A percentile compares a stretch with the other conserved stretches of the same genome.
Conservation (phyloP, 2,113 vertebrate species). For the Hemibagrus wyckioides region DNA sequence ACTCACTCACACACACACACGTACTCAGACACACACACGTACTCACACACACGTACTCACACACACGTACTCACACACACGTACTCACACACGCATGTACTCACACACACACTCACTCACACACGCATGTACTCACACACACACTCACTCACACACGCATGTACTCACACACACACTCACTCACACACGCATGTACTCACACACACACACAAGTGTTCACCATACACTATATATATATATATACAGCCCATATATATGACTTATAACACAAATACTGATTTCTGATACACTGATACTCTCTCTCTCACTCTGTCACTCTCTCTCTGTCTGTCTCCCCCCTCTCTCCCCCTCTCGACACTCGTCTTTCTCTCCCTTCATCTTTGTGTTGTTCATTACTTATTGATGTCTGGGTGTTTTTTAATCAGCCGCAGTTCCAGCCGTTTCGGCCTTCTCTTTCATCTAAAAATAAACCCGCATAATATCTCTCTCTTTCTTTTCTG, state of each 20-base stretch:
- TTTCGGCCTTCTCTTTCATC: constrained; percentile 48
- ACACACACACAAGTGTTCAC: neutral
- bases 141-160: no score
- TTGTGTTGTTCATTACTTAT: constrained; percentile 54
- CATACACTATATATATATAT: neutral
- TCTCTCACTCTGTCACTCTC: neutral
- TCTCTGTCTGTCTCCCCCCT: constrained; percentile 34
- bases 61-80: no score
- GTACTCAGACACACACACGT: no score
- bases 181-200: no score
- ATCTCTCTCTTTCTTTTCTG: neutral
- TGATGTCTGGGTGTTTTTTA: constrained; percentile 58
- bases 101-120: no score
- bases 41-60: no score
- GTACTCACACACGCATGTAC: no score
- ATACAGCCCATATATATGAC: no score
- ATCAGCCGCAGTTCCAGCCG: constrained; percentile 43
- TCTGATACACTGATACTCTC: neutral
- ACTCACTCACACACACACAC: no score
- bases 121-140: no score
- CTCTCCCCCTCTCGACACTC: constrained; percentile 40
- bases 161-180: no score
- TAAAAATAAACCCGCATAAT: constrained; percentile 54
- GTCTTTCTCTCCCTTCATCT: constrained; percentile 53
- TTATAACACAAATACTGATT: neutral